Conservation (phyloP, 2,797 vertebrate genomes). For the Arrhamphus sclerolepis region DNA sequence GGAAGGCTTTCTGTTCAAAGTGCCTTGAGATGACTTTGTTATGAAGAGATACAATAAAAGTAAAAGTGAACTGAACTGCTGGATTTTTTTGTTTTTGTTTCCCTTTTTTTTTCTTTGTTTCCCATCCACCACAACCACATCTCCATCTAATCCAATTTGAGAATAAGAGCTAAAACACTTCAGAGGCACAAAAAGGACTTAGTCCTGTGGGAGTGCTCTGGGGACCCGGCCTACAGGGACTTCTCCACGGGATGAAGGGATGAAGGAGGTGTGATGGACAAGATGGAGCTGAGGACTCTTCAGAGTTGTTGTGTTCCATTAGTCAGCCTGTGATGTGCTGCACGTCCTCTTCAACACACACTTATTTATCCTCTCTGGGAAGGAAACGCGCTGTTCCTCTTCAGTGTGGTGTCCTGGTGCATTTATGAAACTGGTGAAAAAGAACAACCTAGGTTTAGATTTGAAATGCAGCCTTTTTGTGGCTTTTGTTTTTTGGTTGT, state of each 20-base stretch:
- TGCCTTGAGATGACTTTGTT: neutral
- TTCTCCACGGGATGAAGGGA: constrained; percentile 32
- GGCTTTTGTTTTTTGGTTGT: constrained; percentile 1
- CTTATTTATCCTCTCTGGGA: constrained; percentile 1
- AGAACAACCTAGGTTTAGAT: no score
- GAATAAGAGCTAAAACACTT: neutral
- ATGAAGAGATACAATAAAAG: neutral
- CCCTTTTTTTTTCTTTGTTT: no score
- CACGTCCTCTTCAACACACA: constrained; percentile 24
- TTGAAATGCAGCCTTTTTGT: no score
- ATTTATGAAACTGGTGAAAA: no score
- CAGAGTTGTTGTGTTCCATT: constrained; percentile 68
- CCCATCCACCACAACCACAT: neutral
- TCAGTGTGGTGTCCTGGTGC: neutral
- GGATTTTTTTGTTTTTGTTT: no score
- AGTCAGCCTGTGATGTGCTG: constrained; percentile 68
- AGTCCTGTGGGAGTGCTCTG: constrained; percentile 22
- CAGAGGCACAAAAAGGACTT: constrained; percentile 3
- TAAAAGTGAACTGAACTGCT: neutral
- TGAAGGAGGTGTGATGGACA: constrained; percentile 49
- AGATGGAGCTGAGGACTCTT: constrained; percentile 62
- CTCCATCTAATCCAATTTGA: neutral
- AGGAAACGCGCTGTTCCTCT: constrained; percentile 2
- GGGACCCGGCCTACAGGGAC: constrained; percentile 19
- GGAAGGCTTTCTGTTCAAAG: neutral